Base-by-base conservation (phyloP, 2,113 vertebrate species). In the Maccullochella peelii region DNA sequence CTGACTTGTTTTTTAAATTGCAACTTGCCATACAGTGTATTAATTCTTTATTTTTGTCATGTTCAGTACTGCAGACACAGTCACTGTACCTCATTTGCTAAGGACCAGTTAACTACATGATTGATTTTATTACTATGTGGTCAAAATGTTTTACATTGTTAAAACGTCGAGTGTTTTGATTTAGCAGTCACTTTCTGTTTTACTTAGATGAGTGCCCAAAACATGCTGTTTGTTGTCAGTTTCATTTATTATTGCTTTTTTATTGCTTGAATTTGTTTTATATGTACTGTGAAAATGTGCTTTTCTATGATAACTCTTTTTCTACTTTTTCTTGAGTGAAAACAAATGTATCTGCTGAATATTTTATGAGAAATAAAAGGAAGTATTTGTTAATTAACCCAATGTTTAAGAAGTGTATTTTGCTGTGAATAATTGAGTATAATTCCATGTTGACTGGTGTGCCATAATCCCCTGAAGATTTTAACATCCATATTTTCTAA, bases 361-460 rank as follows among this genome's bases (percentile, higher is more conserved):
- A 88, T 89, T 90, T 88, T 83, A 82, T 91, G 54, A 87, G 50
- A 90, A 93, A 94, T 89, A 92, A 94, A 93, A 82, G 42, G 18
- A 86, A 73, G 36, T 55, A 47, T 87, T 91, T 90, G 44, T 76
- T 78, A 83, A 80, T 55, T 62, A 74, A 58, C 9, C 0, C 2
- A 36, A 6, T 61, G 20, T 62, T 62, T 18, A 21, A 15, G 23
- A 25, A 18, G 23, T 81, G 25, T 72, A 14, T 54, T 73, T 69
- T 40, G 38, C 4, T 55, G 23, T 30, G 3, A 33, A 47, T 30
- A 5, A 42, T 11, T 62, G n/a, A 52, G 2, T 40, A 6, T 23
- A 33, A 36, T 20, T 70, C 10, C 23, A 36, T 54, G 55, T 59
- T 72, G 9, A 47, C 50, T 49, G 0, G 0, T 25, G 4, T 38